Percentiles rank a stretch among this genome's conserved stretches.
Evolutionary conservation across 2,113 vertebrate species (phyloP).

Genomic region (Mesocricetus auratus): DNA sequence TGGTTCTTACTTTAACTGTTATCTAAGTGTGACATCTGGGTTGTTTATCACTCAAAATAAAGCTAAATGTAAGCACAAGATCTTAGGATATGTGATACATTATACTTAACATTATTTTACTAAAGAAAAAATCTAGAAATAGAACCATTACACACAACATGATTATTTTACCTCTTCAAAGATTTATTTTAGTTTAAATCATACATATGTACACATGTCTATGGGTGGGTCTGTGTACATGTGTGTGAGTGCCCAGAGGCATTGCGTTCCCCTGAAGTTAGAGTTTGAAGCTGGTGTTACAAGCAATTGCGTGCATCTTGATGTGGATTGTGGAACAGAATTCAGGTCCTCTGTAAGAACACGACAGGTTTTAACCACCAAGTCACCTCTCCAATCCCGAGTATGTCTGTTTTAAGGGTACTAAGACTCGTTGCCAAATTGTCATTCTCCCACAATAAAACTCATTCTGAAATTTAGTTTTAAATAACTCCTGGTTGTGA

Average conservation of each 20-base stretch:
- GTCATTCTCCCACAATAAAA: not conserved
- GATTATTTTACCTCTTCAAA: not conserved
- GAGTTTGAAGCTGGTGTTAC: not conserved
- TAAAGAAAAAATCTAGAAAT: not conserved
- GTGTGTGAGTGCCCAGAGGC: too few species aligned
- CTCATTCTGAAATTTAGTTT: not conserved
- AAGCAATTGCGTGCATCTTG: not conserved
- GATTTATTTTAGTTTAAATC: too few species aligned
- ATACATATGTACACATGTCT: not conserved
- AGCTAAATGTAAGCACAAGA: not conserved
- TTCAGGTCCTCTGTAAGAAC: not conserved
- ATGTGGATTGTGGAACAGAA: not conserved
- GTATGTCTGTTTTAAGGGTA: not conserved
- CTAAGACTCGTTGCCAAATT: not conserved
- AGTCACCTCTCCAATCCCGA: not conserved
- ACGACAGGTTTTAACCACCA: not conserved
- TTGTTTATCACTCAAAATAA: constrained; percentile 23
- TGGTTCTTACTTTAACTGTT: not conserved
- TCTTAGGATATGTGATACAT: not conserved
- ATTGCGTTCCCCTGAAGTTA: not conserved
- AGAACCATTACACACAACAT: not conserved
- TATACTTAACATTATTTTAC: not conserved
- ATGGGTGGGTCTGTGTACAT: not conserved
- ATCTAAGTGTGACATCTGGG: not conserved
- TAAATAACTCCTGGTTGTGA: not conserved